Base-by-base conservation (phyloP, 92 coral and sea anemone genomes). In the Virgularia gustaviana region DNA sequence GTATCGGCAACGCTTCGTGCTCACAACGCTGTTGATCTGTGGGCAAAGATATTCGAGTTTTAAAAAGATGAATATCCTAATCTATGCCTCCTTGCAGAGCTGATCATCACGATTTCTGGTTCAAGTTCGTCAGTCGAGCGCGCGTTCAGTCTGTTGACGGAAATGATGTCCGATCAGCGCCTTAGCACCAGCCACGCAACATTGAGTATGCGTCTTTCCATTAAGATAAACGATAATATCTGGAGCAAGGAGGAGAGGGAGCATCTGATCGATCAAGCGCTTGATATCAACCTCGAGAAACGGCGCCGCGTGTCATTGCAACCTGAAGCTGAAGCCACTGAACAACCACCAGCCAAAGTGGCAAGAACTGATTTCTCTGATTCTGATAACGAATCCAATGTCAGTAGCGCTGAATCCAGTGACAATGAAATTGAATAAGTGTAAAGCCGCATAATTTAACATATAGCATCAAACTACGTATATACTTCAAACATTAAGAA, bases 1-100 rank as follows among this genome's bases (percentile, higher is more conserved):
- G 78, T 73, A 22, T 8, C 67, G n/a, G 63, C 42, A 56, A 13
- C 54, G 29, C 56, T 73, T 20, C 78, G 38, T 11, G 24, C 27
- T 27, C 56, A 38, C 52, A 1, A 38, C 8, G 54, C 78, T 32
- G 59, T 5, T 1, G 32, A 71, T 35, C 65, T 71, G 23, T 71
- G 49, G 76, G 47, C 39, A 32, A 52, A 20, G 13, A 55, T 55
- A 30, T 51, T 54, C 13, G 25, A 54, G 66, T 56, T 34, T 49
- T 29, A 36, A 9, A 72, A 27, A 8, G 27, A 4, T 15, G 72
- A 61, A 36, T 61, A 23, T 59, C 71, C 79, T 10, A 74, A 74
- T 44, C 79, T 73, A 41, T 73, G 78, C 25, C 70, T 73, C 36
- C 79, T 73, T 58, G 79, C 27, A 23, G 79, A 73, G 72, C 79